These are phyloP conservation scores for Sapayoa aenigma DNA, from an alignment of 2,113 vertebrate genomes.

Conservation along the genomic window DNA sequence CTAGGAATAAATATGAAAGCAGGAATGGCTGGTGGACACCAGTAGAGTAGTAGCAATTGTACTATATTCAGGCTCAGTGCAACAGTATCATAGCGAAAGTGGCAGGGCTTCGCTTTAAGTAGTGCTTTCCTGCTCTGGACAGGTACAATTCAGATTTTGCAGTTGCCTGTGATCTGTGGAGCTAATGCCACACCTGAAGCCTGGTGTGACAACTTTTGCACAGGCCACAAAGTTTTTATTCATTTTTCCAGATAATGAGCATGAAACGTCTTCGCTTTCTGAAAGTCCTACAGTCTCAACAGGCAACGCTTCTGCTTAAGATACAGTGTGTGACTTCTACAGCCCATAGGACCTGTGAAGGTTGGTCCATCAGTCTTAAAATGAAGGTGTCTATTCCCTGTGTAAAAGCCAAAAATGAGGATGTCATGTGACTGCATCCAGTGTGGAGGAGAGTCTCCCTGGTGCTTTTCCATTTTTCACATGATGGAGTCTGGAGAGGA, in stretches of 20 bases:
- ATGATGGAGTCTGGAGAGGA: background rate
- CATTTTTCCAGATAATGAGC: background rate
- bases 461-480: background rate
- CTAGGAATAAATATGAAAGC: background rate
- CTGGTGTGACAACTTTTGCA: background rate
- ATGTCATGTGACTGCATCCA: background rate
- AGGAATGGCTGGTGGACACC: background rate
- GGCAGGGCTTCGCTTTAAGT: background rate
- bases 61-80: background rate
- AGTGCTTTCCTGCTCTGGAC: background rate
- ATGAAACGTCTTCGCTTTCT: background rate
- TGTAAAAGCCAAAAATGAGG: background rate
- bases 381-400: background rate
- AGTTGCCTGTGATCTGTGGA: background rate
- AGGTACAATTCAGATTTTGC: background rate
- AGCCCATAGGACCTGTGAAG: background rate
- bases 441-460: background rate
- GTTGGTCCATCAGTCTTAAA: background rate
- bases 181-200: background rate
- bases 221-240: background rate
- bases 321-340: background rate
- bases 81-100: background rate
- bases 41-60: background rate
- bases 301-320: background rate
- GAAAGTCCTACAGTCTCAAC: background rate